Base-by-base conservation (phyloP, 2,113 vertebrate species). In the Amazona vittata region DNA sequence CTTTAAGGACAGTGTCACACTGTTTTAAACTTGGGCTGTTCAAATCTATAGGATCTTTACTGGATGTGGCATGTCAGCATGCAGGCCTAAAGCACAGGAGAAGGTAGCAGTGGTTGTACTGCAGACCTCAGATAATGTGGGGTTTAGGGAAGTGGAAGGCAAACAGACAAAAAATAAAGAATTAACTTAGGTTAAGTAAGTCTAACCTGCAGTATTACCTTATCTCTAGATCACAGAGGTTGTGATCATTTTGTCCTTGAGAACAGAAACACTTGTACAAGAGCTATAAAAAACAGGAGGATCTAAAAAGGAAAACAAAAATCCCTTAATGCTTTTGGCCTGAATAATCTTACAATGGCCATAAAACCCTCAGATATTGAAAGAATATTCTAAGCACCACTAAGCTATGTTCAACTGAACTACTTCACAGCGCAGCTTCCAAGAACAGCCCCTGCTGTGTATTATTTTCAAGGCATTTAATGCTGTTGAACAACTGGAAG, bases 391-490 rank as follows among this genome's bases (percentile, higher is more conserved):
- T 70, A 47, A 52, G 39, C n/a, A n/a, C 28, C 6, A 16, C 22
- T 22, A 49, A 52, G 6, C 28, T 41, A 1, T 33, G 18, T 83
- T 73, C 57, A 83, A 6, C 3, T 37, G 50, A 8, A 65, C 9
- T 50, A 10, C 52, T 89, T 53, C 31, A 60, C 33, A 69, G 29
- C 4, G 4, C 14, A 6, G 33, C n/a, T 76, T 64, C 52, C 59
- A 28, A 64, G 29, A 83, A 64, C 21, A 71, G 26, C 22, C 24
- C 5, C 5, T 12, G 4, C 39, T 0, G 0, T 13, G 1, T 12
- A 13, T 62, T 85, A 39, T 4, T 76, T 29, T 69, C 15, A 41
- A 47, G 37, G 10, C 3, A 10, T 67, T 82, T 39, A 57, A 39
- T 33, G n/a, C n/a, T 62, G 33, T n/a, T 71, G 22, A 70, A 41